Percentiles rank a stretch among this genome's conserved stretches.
Evolutionary conservation across 1,140 invertebrate genomes (phyloP).

Genomic region (Polypedilum vanderplanki): DNA sequence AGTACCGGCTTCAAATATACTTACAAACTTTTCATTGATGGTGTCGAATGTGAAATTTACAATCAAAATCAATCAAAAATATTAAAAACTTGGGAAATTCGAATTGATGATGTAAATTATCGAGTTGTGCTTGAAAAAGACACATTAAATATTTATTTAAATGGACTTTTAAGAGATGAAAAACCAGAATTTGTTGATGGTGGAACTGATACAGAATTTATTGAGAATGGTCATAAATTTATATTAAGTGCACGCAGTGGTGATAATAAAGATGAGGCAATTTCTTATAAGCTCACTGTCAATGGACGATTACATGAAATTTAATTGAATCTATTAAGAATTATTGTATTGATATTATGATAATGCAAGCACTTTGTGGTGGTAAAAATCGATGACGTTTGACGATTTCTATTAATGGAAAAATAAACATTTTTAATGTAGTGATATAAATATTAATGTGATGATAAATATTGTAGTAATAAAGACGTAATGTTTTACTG

Average conservation of each 20-base stretch:
- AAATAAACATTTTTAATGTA: too few relatives aligned
- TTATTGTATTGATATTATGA: background rate
- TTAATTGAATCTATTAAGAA: slow-evolving; percentile 25
- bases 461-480: too few relatives aligned
- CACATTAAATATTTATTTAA: slow-evolving; percentile 41
- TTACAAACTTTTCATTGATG: slow-evolving; percentile 67
- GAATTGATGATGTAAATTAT: slow-evolving; percentile 42
- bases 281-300: background rate
- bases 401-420: too few relatives aligned
- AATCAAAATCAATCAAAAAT: slow-evolving; percentile 65
- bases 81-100: slow-evolving; percentile 47
- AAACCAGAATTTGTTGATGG: slow-evolving; percentile 63
- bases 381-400: too few relatives aligned
- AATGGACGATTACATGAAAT: slow-evolving; percentile 7
- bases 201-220: slow-evolving; percentile 75
- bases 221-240: slow-evolving; percentile 38
- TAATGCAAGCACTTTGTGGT: too few relatives aligned
- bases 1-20: slow-evolving; percentile 71
- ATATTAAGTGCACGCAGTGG: slow-evolving; percentile 41
- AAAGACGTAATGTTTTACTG: too few relatives aligned
- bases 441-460: too few relatives aligned
- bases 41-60: slow-evolving; percentile 70
- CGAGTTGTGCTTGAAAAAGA: slow-evolving; percentile 57
- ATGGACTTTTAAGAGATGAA: slow-evolving; percentile 40
- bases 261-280: background rate